Evolutionary conservation across 1,140 invertebrate genomes (phyloP).

Genomic region (Achatina immaculata): DNA sequence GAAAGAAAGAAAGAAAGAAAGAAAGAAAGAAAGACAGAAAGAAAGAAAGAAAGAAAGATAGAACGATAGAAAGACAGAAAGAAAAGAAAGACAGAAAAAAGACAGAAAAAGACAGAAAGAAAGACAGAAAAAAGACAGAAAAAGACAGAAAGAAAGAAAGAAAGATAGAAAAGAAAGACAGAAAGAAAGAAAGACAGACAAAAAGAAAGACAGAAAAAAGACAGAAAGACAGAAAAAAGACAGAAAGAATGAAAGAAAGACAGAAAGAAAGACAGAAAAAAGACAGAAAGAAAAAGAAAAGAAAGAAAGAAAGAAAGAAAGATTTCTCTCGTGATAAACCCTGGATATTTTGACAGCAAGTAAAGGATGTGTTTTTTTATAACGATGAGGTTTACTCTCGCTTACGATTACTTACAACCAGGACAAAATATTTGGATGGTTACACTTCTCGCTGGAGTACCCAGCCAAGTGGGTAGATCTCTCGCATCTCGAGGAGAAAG

Average conservation of each 20-base stretch:
- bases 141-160: not conserved
- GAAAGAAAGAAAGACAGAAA: not conserved
- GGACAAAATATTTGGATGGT: too few relatives aligned
- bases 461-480: too few relatives aligned
- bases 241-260: not conserved
- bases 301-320: not conserved
- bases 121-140: not conserved
- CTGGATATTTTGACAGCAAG: too few relatives aligned
- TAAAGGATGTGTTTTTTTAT: too few relatives aligned
- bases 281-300: not conserved
- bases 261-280: not conserved
- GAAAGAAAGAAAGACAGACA: not conserved
- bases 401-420: too few relatives aligned
- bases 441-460: too few relatives aligned
- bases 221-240: slow-evolving; percentile 15
- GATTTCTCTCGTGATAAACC: too few relatives aligned
- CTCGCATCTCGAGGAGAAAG: too few relatives aligned
- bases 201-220: not conserved
- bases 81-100: not conserved
- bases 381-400: too few relatives aligned
- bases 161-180: not conserved
- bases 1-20: not conserved
- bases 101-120: too few relatives aligned
- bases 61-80: not conserved
- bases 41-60: not conserved